Evolutionary conservation across 2,797 vertebrate species (phyloP).

Genomic region (Smutsia temminckii): DNA sequence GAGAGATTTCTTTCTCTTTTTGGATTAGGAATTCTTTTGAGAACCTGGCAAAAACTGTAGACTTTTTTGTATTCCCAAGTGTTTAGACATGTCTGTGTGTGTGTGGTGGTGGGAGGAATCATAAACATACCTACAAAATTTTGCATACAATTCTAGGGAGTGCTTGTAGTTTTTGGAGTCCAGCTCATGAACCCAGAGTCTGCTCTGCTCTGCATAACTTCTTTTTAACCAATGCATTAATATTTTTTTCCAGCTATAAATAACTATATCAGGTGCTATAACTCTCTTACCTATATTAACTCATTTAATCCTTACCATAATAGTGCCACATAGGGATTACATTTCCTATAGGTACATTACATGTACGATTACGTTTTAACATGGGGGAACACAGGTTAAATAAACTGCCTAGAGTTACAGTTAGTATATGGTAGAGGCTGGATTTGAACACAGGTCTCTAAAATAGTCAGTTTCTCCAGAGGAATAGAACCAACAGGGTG

Average conservation of each 20-base stretch:
- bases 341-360: neutral
- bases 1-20: slow-evolving; percentile 6
- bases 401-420: neutral
- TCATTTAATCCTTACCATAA: neutral
- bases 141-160: neutral
- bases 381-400: neutral
- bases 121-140: neutral
- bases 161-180: neutral
- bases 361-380: neutral
- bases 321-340: neutral
- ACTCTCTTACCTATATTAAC: neutral
- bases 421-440: neutral
- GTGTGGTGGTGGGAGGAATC: neutral
- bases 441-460: neutral
- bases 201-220: neutral
- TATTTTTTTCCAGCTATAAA: slow-evolving; percentile 10
- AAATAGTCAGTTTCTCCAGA: neutral
- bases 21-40: neutral
- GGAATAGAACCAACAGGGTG: neutral
- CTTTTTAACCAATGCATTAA: neutral
- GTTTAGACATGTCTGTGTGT: neutral
- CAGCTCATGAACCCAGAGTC: neutral
- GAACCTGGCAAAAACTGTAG: neutral
- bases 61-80: neutral
- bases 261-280: neutral